Conservation (phyloP, 2,113 vertebrate genomes). For the Serilophus lunatus region DNA sequence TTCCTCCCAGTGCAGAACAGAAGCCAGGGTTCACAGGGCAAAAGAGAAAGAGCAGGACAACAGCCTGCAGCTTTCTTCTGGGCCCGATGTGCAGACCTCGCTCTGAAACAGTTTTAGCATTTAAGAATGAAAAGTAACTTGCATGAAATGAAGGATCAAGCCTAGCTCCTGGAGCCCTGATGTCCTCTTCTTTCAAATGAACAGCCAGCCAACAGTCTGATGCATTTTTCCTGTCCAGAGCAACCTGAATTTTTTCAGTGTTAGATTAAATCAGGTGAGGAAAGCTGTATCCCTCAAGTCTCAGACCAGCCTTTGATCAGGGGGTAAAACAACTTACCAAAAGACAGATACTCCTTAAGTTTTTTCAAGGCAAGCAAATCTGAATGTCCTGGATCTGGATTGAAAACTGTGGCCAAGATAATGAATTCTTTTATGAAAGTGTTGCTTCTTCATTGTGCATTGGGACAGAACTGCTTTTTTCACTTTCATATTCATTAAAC, state of each 20-base stretch:
- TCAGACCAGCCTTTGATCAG: not conserved
- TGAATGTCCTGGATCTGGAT: not conserved
- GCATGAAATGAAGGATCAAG: not conserved
- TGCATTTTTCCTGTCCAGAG: not conserved
- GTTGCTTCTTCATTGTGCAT: rapidly evolving
- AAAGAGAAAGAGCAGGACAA: rapidly evolving
- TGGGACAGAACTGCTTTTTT: not conserved
- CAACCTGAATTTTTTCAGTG: not conserved
- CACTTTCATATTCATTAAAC: not conserved
- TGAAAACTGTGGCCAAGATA: not conserved
- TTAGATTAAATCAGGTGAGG: not conserved
- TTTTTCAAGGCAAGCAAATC: not conserved
- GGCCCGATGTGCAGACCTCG: not conserved
- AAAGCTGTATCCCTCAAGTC: not conserved
- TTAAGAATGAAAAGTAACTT: not conserved
- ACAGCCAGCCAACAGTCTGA: not conserved
- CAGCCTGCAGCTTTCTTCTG: not conserved
- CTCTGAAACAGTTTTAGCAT: not conserved
- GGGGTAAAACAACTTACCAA: not conserved
- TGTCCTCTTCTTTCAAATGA: not conserved
- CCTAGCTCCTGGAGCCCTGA: not conserved
- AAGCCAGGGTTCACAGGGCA: not conserved
- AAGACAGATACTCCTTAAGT: not conserved
- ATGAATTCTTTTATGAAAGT: not conserved
- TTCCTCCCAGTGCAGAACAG: not conserved